A percentile compares a stretch with the other conserved stretches of the same genome.
Conservation (phyloP, 2,888 invertebrate genomes). For the Hedya salicella region DNA sequence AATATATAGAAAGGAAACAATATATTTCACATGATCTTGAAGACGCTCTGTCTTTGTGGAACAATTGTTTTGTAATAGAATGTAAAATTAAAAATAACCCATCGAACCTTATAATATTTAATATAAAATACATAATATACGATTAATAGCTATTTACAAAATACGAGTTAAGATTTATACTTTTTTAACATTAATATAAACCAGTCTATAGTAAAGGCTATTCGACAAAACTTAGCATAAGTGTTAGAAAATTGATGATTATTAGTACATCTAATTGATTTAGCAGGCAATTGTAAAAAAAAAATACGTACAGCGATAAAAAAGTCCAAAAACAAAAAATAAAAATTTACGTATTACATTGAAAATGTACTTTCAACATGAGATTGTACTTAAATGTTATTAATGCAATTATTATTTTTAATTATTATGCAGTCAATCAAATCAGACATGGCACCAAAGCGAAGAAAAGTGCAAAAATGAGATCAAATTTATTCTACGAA, state of each 20-base stretch:
- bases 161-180: constrained; percentile 82
- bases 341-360: constrained; percentile 50
- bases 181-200: constrained; percentile 81
- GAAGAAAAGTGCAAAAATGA: constrained; percentile 73
- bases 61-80: constrained; percentile 79
- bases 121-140: constrained; percentile 81
- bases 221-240: constrained; percentile 81
- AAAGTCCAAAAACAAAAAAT: constrained; percentile 46
- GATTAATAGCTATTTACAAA: constrained; percentile 85
- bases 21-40: constrained; percentile 73
- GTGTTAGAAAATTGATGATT: constrained; percentile 77
- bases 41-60: constrained; percentile 66
- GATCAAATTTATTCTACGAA: constrained; percentile 73
- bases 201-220: constrained; percentile 85
- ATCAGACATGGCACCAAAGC: constrained; percentile 75
- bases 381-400: constrained; percentile 60
- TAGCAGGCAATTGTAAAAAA: constrained; percentile 77
- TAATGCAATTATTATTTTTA: constrained; percentile 64
- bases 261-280: constrained; percentile 62
- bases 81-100: constrained; percentile 84
- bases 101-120: constrained; percentile 82
- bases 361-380: constrained; percentile 53
- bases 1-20: constrained; percentile 81
- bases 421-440: constrained; percentile 68
- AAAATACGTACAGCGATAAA: constrained; percentile 47